phyloP scores from a whole-genome alignment of 1,140 invertebrate genomes.

The Drosophila sp. region DNA sequence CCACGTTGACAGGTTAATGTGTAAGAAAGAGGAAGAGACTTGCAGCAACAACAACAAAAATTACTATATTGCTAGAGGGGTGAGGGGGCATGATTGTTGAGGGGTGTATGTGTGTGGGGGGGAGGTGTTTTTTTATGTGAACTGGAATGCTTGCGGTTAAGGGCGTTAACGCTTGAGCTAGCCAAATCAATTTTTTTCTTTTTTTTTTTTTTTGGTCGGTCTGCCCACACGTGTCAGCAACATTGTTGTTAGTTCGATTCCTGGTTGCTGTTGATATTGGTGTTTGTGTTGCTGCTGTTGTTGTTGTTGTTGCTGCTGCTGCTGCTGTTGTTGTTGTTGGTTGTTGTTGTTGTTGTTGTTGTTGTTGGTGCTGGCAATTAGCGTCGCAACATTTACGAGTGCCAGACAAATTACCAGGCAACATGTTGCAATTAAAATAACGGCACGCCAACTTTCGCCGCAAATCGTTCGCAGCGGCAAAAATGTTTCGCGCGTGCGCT shows the following conservation, averaged over 20 bases:
- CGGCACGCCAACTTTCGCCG: constrained; percentile 78
- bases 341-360: constrained; percentile 33
- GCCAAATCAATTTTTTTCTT: constrained; percentile 58
- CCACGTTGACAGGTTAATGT: constrained; percentile 79
- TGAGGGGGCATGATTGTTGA: not conserved
- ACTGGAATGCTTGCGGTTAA: constrained; percentile 44
- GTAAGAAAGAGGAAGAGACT: constrained; percentile 27
- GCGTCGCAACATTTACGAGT: constrained; percentile 77
- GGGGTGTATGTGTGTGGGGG: constrained; percentile 8
- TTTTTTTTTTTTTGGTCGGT: too few species aligned
- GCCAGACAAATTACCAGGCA: constrained; percentile 77
- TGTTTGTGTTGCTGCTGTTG: constrained; percentile 26
- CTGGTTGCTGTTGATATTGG: constrained; percentile 11
- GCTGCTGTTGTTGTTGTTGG: constrained; percentile 20
- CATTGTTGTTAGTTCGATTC: constrained; percentile 40
- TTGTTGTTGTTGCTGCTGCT: constrained; percentile 25
- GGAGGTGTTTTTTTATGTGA: constrained; percentile 5
- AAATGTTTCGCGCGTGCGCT: constrained; percentile 74
- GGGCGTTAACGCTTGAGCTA: constrained; percentile 58
- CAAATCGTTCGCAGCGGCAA: constrained; percentile 57
- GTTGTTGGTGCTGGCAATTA: constrained; percentile 57
- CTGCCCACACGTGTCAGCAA: constrained; percentile 44
- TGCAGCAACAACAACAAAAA: not conserved
- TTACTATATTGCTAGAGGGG: too few species aligned
- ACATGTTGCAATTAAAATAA: constrained; percentile 81